phyloP scores from a whole-genome alignment of 2,113 vertebrate species.

The Elephas maximus region DNA sequence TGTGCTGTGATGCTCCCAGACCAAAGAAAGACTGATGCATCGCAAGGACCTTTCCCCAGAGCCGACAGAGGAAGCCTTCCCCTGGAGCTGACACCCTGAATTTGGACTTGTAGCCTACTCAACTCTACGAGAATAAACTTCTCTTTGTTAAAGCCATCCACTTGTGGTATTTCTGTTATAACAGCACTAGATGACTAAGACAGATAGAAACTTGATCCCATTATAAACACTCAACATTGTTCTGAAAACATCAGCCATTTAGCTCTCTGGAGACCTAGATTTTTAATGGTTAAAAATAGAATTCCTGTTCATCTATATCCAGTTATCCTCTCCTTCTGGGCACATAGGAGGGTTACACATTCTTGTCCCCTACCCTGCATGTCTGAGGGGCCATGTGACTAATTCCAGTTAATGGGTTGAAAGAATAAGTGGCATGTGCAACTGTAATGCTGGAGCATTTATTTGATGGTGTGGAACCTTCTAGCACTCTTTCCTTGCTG shows the following conservation, averaged over 20 bases:
- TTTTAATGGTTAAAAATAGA: conserved; percentile 8
- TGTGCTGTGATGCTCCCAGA: too few relatives aligned
- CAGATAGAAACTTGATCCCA: neutral
- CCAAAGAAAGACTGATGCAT: too few relatives aligned
- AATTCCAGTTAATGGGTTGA: neutral
- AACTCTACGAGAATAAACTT: too few relatives aligned
- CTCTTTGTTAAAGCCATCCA: too few relatives aligned
- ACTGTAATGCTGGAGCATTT: neutral
- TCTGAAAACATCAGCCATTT: neutral
- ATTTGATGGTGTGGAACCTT: neutral
- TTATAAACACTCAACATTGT: neutral
- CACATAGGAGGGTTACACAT: neutral
- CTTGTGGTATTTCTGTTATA: too few relatives aligned
- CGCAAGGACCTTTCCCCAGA: too few relatives aligned
- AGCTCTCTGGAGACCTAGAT: neutral
- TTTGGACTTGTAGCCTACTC: too few relatives aligned
- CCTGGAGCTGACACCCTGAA: too few relatives aligned
- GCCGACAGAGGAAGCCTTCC: too few relatives aligned
- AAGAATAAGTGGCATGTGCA: neutral
- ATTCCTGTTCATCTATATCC: too few relatives aligned
- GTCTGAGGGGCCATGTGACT: neutral
- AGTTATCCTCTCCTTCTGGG: neutral
- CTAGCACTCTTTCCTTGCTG: neutral
- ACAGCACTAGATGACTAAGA: too few relatives aligned
- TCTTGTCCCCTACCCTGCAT: neutral